Evolutionary conservation across 2,888 invertebrate genomes (phyloP), one percentile per base, ranked within the genome.

Genomic region (Ormyrus rosae): DNA sequence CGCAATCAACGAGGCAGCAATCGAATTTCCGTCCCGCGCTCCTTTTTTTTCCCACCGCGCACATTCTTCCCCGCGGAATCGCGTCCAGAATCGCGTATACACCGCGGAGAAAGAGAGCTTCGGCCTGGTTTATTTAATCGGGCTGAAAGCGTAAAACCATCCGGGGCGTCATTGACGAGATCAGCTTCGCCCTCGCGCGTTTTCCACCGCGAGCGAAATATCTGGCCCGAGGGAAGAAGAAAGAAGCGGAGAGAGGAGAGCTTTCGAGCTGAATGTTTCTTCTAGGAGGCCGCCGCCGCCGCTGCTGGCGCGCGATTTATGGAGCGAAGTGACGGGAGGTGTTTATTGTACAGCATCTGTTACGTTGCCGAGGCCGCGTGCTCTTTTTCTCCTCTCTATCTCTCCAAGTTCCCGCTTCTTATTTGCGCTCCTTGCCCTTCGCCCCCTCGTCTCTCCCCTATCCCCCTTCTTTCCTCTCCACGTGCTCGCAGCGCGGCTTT

Each of bases 271-370:
- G 89, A 89, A 88, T 89, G 89, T 90, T 90, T 89, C 90, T 89
- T 89, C 89, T 88, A 88, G 89, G 86, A 88, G 89, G 56, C 87
- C 87, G 87, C 86, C 87, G 86, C 86, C 86, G 88, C 19, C 19
- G 19, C 19, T 19, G 19, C 19, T 19, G 19, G 19, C 19, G 87
- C 86, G 88, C 90, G 89, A 90, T 90, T 90, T 90, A 90, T 90
- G 90, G 90, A 89, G 88, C 89, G 84, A 89, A 89, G 89, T 90
- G 90, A 90, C 90, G 90, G 89, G 89, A 90, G 90, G 90, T 90
- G 90, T 90, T 90, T 90, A 90, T 90, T 90, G 90, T 89, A 89
- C 89, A 89, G 90, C 90, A 90, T 90, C 90, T 90, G 90, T 88
- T 81, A 78, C 78, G 70, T 60, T 60, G 72, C 71, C 78, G 19